These are phyloP conservation scores for Corythoichthys intestinalis DNA, from an alignment of 2,113 vertebrate genomes.

Conservation along the genomic window DNA sequence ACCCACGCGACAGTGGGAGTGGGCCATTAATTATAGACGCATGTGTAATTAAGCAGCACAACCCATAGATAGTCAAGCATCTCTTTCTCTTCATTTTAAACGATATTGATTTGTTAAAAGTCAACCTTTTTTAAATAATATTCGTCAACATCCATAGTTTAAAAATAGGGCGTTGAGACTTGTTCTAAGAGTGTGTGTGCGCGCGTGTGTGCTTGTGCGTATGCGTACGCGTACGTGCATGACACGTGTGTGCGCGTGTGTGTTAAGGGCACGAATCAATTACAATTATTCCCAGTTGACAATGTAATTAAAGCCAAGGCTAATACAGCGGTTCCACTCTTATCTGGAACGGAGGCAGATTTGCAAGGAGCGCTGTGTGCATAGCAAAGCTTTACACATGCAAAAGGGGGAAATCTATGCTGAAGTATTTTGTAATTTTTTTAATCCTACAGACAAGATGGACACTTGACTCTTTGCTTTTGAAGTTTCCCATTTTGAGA, in stretches of 20 bases:
- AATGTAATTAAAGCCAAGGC: conserved; percentile 87
- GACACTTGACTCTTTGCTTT: neutral
- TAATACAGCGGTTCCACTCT: conserved; percentile 67
- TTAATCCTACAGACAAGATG: neutral
- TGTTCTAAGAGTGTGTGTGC: neutral
- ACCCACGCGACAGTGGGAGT: conserved; percentile 43
- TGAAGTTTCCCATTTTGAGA: neutral
- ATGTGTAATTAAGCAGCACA: conserved; percentile 60
- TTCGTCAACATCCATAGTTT: neutral
- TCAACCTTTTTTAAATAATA: neutral
- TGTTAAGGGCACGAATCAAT: conserved; percentile 81
- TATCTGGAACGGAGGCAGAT: conserved; percentile 75
- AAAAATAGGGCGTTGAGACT: neutral
- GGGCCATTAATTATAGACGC: conserved; percentile 62
- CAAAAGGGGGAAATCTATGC: neutral
- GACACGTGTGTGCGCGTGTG: neutral
- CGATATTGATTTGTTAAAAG: neutral
- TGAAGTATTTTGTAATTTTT: neutral
- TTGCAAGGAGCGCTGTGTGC: conserved; percentile 62
- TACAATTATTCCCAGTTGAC: conserved; percentile 93
- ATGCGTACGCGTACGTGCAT: neutral
- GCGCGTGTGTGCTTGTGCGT: conserved; percentile 2
- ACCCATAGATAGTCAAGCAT: neutral
- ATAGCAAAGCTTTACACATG: neutral
- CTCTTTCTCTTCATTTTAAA: neutral